phyloP scores from a whole-genome alignment of 2,888 invertebrate species.

The Mesoligia furuncula region DNA sequence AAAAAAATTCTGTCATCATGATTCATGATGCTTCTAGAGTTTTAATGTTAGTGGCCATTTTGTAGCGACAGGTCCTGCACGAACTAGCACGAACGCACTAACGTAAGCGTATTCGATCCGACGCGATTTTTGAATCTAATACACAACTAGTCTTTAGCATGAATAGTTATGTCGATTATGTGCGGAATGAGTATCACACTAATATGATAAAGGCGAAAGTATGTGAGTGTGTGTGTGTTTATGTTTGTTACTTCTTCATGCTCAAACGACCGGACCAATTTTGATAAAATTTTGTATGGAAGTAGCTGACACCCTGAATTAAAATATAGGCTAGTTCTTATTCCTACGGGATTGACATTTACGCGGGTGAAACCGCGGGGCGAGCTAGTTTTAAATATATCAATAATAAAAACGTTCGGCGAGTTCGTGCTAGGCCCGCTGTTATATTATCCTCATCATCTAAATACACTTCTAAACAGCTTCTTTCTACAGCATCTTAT shows the following conservation, averaged over 20 bases:
- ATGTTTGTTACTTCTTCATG: too few relatives aligned
- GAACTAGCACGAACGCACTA: not conserved
- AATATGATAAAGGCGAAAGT: too few relatives aligned
- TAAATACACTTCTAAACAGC: not conserved
- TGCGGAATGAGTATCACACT: not conserved
- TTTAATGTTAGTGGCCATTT: not conserved
- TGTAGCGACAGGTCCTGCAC: not conserved
- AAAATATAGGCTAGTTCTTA: too few relatives aligned
- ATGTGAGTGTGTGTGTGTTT: too few relatives aligned
- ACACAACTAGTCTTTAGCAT: not conserved
- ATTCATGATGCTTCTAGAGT: not conserved
- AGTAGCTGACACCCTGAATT: too few relatives aligned
- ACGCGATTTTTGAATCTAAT: not conserved
- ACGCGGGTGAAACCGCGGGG: too few relatives aligned
- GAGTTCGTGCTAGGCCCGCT: not conserved
- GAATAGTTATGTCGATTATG: too few relatives aligned
- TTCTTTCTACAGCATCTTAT: not conserved
- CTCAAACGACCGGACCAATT: too few relatives aligned
- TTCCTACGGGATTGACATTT: too few relatives aligned
- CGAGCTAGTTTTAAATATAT: not conserved
- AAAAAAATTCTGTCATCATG: not conserved
- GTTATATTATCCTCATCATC: not conserved
- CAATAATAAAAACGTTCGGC: not conserved
- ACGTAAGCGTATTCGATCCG: not conserved
- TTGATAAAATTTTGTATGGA: too few relatives aligned